Evolutionary conservation across 2,888 invertebrate genomes (phyloP).

Genomic region (Cotesia congregata): DNA sequence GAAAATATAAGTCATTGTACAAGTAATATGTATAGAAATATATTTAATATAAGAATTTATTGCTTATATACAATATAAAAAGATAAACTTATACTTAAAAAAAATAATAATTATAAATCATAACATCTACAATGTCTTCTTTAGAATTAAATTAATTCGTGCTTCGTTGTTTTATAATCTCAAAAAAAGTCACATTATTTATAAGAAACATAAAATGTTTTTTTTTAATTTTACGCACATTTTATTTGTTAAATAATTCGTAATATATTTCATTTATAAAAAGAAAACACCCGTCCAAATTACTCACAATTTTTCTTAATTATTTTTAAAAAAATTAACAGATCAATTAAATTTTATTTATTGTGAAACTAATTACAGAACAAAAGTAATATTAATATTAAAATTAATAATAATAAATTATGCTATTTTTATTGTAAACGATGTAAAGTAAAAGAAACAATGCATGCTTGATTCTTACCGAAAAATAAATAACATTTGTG

Average conservation of each 20-base stretch:
- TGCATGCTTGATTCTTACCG: slow-evolving; percentile 37
- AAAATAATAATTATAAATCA: background rate
- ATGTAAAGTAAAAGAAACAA: slow-evolving; percentile 34
- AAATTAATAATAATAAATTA: slow-evolving; percentile 23
- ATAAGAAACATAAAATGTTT: background rate
- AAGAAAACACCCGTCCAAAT: slow-evolving; percentile 27
- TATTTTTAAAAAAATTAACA: background rate
- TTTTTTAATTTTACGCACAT: background rate
- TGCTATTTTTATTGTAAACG: slow-evolving; percentile 39
- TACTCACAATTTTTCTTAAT: background rate
- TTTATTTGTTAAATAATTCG: background rate
- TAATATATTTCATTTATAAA: background rate
- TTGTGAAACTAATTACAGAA: slow-evolving; percentile 10
- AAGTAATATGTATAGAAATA: slow-evolving; percentile 61
- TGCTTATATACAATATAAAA: slow-evolving; percentile 44
- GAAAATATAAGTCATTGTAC: slow-evolving; percentile 58
- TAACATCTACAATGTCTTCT: background rate
- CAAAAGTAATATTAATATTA: slow-evolving; percentile 14
- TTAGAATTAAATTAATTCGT: background rate
- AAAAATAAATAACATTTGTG: slow-evolving; percentile 35
- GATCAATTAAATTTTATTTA: slow-evolving; percentile 6
- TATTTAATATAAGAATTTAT: slow-evolving; percentile 55
- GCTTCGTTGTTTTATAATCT: background rate
- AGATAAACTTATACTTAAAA: background rate
- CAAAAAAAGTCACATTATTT: background rate